Evolutionary conservation across 2,113 vertebrate species (phyloP).

Genomic region (Muscicapa adusta): DNA sequence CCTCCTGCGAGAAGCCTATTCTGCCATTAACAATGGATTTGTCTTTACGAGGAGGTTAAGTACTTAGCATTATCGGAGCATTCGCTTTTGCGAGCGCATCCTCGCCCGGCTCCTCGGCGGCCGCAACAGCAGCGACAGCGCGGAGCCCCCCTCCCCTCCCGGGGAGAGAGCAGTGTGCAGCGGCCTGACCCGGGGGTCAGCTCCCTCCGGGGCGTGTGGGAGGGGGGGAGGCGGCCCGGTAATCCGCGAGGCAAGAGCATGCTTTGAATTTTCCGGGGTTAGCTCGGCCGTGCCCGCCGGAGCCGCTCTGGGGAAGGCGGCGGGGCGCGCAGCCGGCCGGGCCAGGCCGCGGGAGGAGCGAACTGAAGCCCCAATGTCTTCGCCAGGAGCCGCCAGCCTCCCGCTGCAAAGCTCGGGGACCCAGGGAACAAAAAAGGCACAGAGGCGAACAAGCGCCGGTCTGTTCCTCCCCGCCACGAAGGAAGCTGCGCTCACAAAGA

Average conservation of each 20-base stretch:
- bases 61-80: slow-evolving; percentile 28
- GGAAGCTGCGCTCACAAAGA: slow-evolving; percentile 29
- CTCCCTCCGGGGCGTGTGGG: slow-evolving; percentile 52
- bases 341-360: slow-evolving; percentile 3
- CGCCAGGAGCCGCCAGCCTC: neutral
- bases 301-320: neutral
- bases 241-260: slow-evolving; percentile 1
- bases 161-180: slow-evolving; percentile 54
- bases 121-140: neutral
- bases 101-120: neutral
- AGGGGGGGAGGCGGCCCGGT: neutral
- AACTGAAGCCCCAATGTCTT: slow-evolving; percentile 52
- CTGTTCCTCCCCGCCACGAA: slow-evolving; percentile 21
- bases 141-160: neutral
- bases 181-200: slow-evolving; percentile 74
- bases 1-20: slow-evolving; percentile 42
- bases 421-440: slow-evolving; percentile 45
- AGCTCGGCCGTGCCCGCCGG: neutral
- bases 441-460: slow-evolving; percentile 30
- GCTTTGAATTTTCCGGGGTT: slow-evolving; percentile 8
- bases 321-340: neutral
- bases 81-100: slow-evolving; percentile 30
- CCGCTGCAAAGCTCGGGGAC: slow-evolving; percentile 38
- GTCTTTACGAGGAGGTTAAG: slow-evolving; percentile 56
- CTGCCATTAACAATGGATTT: slow-evolving; percentile 49